Percentiles rank a stretch among this genome's conserved stretches.
Evolutionary conservation across 2,888 invertebrate genomes (phyloP).

Genomic region (Microctonus aethiopoides): DNA sequence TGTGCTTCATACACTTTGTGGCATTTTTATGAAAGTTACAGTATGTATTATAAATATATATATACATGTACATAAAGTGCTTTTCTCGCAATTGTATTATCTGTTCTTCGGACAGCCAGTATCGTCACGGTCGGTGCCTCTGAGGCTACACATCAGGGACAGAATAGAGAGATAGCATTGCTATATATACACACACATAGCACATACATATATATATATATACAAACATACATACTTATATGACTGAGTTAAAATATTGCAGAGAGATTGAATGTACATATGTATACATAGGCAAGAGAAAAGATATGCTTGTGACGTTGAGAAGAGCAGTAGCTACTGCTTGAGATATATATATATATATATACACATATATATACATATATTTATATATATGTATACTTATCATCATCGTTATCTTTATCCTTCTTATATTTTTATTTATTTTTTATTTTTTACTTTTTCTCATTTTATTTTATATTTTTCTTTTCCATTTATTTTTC

Average conservation of each 20-base stretch:
- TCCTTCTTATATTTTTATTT: not conserved
- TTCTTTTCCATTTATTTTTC: not conserved
- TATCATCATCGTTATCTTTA: not conserved
- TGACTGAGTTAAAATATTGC: no score
- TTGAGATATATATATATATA: no score
- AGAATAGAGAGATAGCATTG: not conserved
- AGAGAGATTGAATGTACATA: not conserved
- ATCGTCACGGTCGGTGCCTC: slow-evolving; percentile 26
- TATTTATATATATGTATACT: no score
- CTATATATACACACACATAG: not conserved
- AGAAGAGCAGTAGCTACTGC: not conserved
- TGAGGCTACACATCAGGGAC: slow-evolving; percentile 23
- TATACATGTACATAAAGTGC: slow-evolving; percentile 4
- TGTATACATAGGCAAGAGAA: slow-evolving; percentile 3
- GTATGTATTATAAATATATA: no score
- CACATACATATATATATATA: no score
- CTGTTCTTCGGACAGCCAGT: slow-evolving; percentile 14
- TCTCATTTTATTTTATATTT: not conserved
- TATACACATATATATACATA: no score
- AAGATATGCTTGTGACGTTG: not conserved
- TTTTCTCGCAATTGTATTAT: slow-evolving; percentile 27
- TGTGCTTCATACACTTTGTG: no score
- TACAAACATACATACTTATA: no score
- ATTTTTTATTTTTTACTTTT: not conserved
- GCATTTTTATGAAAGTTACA: slow-evolving; percentile 20